These are phyloP conservation scores for Cyrtodaria siliqua DNA, from an alignment of 2,888 invertebrate genomes.

Conservation along the genomic window DNA sequence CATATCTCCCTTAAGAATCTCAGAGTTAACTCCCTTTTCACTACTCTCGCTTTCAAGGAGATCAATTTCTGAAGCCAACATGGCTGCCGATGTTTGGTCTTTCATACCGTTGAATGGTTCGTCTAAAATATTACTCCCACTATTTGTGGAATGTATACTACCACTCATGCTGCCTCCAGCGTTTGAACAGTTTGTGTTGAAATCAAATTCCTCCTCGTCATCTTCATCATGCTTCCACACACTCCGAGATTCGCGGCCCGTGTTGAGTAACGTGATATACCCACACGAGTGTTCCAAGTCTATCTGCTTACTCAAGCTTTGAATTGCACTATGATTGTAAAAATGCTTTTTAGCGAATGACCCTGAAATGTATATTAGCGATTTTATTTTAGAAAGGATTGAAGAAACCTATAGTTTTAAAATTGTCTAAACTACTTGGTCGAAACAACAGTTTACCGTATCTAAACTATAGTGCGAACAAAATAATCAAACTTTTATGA, in stretches of 20 bases:
- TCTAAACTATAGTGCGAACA: too few species aligned
- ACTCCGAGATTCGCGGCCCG: slow-evolving; percentile 68
- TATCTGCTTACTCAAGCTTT: slow-evolving; percentile 89
- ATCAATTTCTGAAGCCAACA: slow-evolving; percentile 92
- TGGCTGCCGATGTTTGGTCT: slow-evolving; percentile 90
- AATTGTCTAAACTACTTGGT: too few species aligned
- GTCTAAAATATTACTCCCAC: slow-evolving; percentile 55
- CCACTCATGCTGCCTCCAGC: slow-evolving; percentile 19
- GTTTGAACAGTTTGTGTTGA: slow-evolving; percentile 40
- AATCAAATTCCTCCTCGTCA: slow-evolving; percentile 52
- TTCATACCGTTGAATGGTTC: slow-evolving; percentile 92
- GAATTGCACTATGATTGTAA: slow-evolving; percentile 91
- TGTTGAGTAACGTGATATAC: slow-evolving; percentile 90
- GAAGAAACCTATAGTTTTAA: too few species aligned
- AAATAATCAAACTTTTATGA: too few species aligned
- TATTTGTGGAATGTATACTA: slow-evolving; percentile 55
- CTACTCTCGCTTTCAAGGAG: slow-evolving; percentile 86
- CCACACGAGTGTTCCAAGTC: slow-evolving; percentile 93
- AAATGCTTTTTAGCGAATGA: slow-evolving; percentile 73
- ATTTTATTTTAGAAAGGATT: too few species aligned
- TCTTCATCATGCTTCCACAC: slow-evolving; percentile 67
- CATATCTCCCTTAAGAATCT: slow-evolving; percentile 60
- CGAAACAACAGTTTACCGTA: too few species aligned
- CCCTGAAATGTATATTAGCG: slow-evolving; percentile 57
- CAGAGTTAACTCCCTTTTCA: slow-evolving; percentile 22